phyloP scores from a whole-genome alignment of 1,140 invertebrate species.

The Ips typographus region DNA sequence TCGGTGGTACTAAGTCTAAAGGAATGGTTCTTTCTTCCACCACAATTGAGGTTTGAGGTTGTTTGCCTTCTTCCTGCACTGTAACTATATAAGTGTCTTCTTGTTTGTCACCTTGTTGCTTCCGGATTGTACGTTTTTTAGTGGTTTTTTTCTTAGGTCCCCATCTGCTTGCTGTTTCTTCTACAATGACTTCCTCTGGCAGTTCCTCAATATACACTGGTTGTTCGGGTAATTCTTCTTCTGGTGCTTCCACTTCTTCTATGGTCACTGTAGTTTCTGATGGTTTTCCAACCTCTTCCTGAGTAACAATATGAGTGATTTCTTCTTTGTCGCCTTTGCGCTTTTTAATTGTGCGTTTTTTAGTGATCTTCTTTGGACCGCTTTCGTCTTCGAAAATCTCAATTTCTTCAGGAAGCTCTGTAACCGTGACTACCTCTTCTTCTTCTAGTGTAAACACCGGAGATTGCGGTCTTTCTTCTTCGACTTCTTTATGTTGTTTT shows the following conservation, averaged over 20 bases:
- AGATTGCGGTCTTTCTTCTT: constrained; percentile 43
- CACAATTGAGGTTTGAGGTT: constrained; percentile 48
- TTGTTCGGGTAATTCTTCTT: constrained; percentile 46
- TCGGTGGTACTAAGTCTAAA: constrained; percentile 13
- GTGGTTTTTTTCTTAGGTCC: constrained; percentile 50
- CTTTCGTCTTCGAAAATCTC: constrained; percentile 41
- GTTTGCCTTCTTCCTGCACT: constrained; percentile 49
- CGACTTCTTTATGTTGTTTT: constrained; percentile 42
- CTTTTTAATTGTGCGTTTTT: constrained; percentile 51
- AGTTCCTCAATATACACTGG: constrained; percentile 45
- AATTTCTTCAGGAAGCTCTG: constrained; percentile 44
- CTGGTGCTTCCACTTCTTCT: constrained; percentile 34
- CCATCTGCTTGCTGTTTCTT: constrained; percentile 42
- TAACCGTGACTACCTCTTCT: constrained; percentile 42
- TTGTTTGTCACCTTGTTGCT: constrained; percentile 45
- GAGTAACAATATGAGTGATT: constrained; percentile 50
- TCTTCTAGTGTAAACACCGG: constrained; percentile 41
- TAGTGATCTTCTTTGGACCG: constrained; percentile 49
- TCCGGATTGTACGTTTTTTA: constrained; percentile 51
- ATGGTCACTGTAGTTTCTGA: constrained; percentile 45
- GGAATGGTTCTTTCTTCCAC: constrained; percentile 49
- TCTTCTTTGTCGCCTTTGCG: constrained; percentile 47
- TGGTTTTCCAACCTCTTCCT: constrained; percentile 52
- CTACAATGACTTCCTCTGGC: constrained; percentile 48
- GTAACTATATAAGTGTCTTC: constrained; percentile 46